Conservation (phyloP, 2,888 invertebrate genomes). For the Brachyopa scutellaris region DNA sequence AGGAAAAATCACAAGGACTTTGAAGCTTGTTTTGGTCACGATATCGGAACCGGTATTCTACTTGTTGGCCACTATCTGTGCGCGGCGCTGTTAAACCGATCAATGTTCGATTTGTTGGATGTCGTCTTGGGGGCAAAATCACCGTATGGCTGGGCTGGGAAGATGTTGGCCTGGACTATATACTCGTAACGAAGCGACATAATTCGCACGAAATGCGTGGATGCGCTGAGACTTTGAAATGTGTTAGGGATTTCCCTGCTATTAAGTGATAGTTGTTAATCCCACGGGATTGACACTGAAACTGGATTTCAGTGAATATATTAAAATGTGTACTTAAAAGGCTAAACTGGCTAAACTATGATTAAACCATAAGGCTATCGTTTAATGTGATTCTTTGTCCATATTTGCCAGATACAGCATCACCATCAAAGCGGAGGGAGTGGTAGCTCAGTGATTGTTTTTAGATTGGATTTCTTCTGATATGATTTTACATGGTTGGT, state of each 20-base stretch:
- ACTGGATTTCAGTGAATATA: conserved; percentile 33
- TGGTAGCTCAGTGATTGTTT: background rate
- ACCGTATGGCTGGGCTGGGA: conserved; percentile 15
- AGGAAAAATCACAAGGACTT: conserved; percentile 60
- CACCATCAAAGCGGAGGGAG: conserved; percentile 9
- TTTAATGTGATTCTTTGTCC: conserved; percentile 12
- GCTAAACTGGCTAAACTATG: conserved; percentile 33
- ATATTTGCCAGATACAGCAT: background rate
- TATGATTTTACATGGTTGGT: conserved; percentile 1
- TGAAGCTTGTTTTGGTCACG: conserved; percentile 51
- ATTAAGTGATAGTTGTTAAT: conserved; percentile 14
- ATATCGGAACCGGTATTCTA: conserved; percentile 43
- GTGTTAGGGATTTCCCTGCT: conserved; percentile 54
- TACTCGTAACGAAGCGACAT: conserved; percentile 37
- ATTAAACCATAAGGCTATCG: conserved; percentile 43
- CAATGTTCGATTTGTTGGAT: conserved; percentile 62
- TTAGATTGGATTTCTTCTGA: conserved; percentile 12
- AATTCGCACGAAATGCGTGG: conserved; percentile 45
- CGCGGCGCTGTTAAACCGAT: conserved; percentile 36
- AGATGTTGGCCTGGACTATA: conserved; percentile 44
- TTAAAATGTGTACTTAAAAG: conserved; percentile 33
- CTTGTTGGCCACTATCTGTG: conserved; percentile 14
- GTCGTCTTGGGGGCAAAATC: conserved; percentile 35
- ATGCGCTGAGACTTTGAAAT: conserved; percentile 24
- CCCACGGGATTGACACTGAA: conserved; percentile 70